Conservation (phyloP, 2,113 vertebrate species). For the Callithrix jacchus region DNA sequence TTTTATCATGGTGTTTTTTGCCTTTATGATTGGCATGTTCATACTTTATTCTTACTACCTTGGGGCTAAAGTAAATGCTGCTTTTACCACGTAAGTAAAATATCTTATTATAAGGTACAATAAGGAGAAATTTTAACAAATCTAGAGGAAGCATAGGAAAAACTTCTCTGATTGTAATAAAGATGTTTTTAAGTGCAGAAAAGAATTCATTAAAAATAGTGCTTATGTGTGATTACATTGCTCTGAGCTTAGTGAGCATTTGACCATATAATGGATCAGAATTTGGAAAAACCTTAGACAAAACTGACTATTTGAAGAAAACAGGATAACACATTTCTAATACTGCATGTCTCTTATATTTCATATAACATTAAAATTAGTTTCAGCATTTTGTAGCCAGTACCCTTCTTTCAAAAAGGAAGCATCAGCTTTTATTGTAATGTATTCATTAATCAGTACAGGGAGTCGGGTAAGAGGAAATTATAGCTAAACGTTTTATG, state of each 20-base stretch:
- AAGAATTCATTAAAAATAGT: not conserved
- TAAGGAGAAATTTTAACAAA: not conserved
- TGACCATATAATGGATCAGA: not conserved
- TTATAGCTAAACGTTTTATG: too few species aligned
- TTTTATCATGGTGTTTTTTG: slow-evolving; percentile 95
- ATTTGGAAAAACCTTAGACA: not conserved
- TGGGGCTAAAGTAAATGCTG: slow-evolving; percentile 92
- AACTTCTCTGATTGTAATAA: not conserved
- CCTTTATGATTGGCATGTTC: slow-evolving; percentile 97
- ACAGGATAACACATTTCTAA: not conserved
- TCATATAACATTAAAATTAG: slow-evolving; percentile 40
- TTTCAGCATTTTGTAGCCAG: not conserved
- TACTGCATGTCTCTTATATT: not conserved
- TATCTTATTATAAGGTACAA: not conserved
- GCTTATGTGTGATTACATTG: not conserved
- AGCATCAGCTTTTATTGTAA: not conserved
- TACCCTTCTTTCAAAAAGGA: slow-evolving; percentile 11
- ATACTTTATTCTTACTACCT: slow-evolving; percentile 95
- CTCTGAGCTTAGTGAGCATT: not conserved
- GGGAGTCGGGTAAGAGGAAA: not conserved
- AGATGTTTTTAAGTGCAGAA: not conserved
- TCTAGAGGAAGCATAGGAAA: not conserved
- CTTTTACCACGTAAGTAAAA: slow-evolving; percentile 93
- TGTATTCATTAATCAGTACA: not conserved
- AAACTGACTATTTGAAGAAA: not conserved